These are phyloP conservation scores for Zoroaster sp. DNA, from an alignment of 53 echinoderm and acorn worm genomes.

Conservation along the genomic window DNA sequence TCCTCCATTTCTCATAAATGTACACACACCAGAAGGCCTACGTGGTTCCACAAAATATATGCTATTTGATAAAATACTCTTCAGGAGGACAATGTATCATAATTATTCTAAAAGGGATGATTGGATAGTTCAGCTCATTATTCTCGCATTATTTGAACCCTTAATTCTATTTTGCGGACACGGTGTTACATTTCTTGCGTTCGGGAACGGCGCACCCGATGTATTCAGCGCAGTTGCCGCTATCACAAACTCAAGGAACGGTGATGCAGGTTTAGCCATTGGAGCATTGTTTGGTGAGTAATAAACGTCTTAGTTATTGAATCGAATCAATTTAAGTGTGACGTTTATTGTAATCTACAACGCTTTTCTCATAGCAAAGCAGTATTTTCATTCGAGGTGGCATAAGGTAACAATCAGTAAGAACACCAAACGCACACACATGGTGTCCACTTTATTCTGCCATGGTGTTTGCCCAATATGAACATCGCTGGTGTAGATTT, in stretches of 20 bases:
- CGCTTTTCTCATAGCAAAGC: too few relatives aligned
- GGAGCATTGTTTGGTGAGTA: conserved; percentile 95
- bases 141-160: neutral
- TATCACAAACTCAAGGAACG: conserved; percentile 79
- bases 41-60: neutral
- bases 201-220: conserved; percentile 98
- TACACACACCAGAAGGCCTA: neutral
- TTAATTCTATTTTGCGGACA: conserved; percentile 3
- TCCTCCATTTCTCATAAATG: too few relatives aligned
- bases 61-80: neutral
- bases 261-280: conserved; percentile 90
- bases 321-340: too few relatives aligned
- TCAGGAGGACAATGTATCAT: neutral
- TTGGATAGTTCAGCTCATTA: neutral
- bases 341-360: too few relatives aligned
- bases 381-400: too few relatives aligned
- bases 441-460: too few relatives aligned
- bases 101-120: neutral
- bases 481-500: too few relatives aligned
- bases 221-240: conserved; percentile 93
- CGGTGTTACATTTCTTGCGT: conserved; percentile 95
- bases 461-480: too few relatives aligned
- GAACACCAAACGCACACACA: too few relatives aligned
- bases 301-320: too few relatives aligned
- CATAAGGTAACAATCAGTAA: too few relatives aligned